Evolutionary conservation across 2,888 invertebrate genomes (phyloP).

Genomic region (Leucozona laternaria): DNA sequence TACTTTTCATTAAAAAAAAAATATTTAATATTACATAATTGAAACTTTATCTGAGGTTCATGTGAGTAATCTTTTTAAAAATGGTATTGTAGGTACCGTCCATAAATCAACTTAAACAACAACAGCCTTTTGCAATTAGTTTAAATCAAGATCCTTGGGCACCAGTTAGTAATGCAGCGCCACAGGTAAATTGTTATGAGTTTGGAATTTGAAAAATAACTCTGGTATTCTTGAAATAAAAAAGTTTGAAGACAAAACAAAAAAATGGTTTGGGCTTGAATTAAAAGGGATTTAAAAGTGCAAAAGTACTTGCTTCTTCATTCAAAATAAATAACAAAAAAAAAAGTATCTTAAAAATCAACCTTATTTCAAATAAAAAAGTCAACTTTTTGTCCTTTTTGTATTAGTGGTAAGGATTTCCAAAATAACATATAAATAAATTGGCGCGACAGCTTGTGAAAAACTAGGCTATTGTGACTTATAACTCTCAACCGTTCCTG

Average conservation of each 20-base stretch:
- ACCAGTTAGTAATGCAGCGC: slow-evolving; percentile 80
- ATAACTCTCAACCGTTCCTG: too few relatives aligned
- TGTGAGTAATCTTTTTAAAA: slow-evolving; percentile 35
- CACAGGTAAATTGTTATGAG: slow-evolving; percentile 80
- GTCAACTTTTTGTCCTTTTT: too few relatives aligned
- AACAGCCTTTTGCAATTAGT: slow-evolving; percentile 83
- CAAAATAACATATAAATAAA: too few relatives aligned
- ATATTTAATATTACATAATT: slow-evolving; percentile 15
- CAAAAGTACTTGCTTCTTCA: neutral
- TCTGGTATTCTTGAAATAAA: slow-evolving; percentile 6
- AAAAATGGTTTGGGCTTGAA: neutral
- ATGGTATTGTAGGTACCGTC: slow-evolving; percentile 82
- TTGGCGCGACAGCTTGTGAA: too few relatives aligned
- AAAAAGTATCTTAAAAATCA: too few relatives aligned
- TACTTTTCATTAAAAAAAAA: neutral
- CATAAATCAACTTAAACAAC: slow-evolving; percentile 84
- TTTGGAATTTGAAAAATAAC: neutral
- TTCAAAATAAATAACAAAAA: too few relatives aligned
- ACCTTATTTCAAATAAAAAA: too few relatives aligned
- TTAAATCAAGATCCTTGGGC: slow-evolving; percentile 84
- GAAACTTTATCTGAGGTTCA: slow-evolving; percentile 13
- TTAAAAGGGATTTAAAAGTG: neutral
- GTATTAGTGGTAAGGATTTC: too few relatives aligned
- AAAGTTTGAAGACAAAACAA: neutral
- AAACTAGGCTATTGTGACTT: too few relatives aligned